Base-by-base conservation (phyloP, 2,888 invertebrate genomes). In the Netelia inedita region DNA sequence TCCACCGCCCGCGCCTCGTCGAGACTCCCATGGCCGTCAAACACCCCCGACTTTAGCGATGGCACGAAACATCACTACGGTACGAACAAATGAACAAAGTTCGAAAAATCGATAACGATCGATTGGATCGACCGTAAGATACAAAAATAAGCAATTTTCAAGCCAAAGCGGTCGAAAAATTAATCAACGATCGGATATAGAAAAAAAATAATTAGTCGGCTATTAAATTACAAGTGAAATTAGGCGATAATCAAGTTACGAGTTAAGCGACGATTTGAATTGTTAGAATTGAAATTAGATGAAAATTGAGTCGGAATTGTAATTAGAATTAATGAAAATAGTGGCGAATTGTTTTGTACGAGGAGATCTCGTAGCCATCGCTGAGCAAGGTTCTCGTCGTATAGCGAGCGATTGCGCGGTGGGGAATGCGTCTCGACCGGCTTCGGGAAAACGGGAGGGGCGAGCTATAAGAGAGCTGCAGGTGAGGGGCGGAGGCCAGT, bases 401-500 rank as follows among this genome's bases (percentile, higher is more conserved):
- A 57, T 81, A 80, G 82, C 80, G 90, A 89, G 90, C 91, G 92
- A 90, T 90, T 92, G 92, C 91, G 92, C 91, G 79, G 88, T 85
- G 86, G 83, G 83, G 57, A 57, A 9, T 19, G 57, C 57, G 57
- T 57, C 57, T 85, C 82, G 79, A 68, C 43, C 79, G 82, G 68
- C 69, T 75, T 57, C 68, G 79, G 75, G 16, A 57, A 55, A 82
- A 80, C 85, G 76, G 89, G 90, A 89, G 90, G 87, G 88, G 86
- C 65, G 87, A 83, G 83, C 86, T 93, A 91, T 93, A 92, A 91
- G 89, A 88, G 71, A 78, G 83, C 55, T 85, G 88, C 91, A 91
- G 92, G 92, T 91, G 92, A 92, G 93, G 93, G 93, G 93, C 92
- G 92, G 91, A 91, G 91, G 90, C 92, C 92, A 93, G 93, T 93